Conservation (phyloP, 2,797 vertebrate species). For the Neomorphus geoffroyi region DNA sequence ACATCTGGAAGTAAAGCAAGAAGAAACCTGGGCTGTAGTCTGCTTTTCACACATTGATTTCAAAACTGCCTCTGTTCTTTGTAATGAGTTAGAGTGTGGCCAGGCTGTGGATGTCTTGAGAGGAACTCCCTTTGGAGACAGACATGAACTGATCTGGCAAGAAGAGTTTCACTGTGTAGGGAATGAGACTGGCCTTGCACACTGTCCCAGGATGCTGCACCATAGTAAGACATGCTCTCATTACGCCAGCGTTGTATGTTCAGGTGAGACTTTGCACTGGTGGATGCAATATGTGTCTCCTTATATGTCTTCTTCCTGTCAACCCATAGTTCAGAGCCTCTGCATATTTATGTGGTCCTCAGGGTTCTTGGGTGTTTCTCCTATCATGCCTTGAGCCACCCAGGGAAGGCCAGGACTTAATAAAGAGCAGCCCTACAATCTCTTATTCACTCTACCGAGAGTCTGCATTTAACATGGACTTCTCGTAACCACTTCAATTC, state of each 20-base stretch:
- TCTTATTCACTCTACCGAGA: neutral
- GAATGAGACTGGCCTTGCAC: constrained; percentile 55
- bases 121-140: constrained; percentile 49
- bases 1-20: constrained; percentile 61
- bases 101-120: constrained; percentile 39
- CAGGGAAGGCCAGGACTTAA: neutral
- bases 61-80: constrained; percentile 74
- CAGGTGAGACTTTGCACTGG: constrained; percentile 36
- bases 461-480: neutral
- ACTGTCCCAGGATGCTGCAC: constrained; percentile 53
- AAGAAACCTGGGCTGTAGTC: constrained; percentile 58
- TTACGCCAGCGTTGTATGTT: constrained; percentile 55
- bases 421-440: neutral
- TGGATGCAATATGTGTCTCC: fast-evolving
- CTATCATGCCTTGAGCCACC: neutral
- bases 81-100: constrained; percentile 74
- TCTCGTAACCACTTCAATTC: neutral
- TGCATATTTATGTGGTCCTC: neutral
- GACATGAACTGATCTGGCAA: constrained; percentile 58
- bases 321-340: neutral
- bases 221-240: constrained; percentile 30
- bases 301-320: neutral
- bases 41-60: constrained; percentile 75
- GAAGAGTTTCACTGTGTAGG: constrained; percentile 75
- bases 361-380: neutral